Percentiles rank a stretch among this genome's conserved stretches.
These are phyloP conservation scores for Epizoanthus stellaris DNA, from an alignment of 92 coral and sea anemone genomes.

Conservation along the genomic window DNA sequence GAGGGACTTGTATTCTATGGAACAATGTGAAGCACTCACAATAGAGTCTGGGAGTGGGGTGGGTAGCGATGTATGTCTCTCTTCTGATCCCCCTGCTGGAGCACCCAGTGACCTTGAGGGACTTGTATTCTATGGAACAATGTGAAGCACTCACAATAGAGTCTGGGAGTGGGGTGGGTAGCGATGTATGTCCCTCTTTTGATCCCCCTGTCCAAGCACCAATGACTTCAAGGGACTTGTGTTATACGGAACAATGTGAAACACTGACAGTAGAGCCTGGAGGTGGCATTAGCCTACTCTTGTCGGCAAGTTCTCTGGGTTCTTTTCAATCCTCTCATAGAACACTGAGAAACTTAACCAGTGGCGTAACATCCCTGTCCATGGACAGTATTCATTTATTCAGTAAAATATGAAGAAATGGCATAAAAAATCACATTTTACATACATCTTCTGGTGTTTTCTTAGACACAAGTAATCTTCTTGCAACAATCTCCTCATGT, in stretches of 20 bases:
- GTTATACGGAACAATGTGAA: too few relatives aligned
- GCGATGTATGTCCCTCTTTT: too few relatives aligned
- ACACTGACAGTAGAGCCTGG: too few relatives aligned
- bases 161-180: too few relatives aligned
- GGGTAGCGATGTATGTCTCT: slow-evolving; percentile 28
- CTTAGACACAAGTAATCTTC: slow-evolving; percentile 91
- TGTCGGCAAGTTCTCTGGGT: too few relatives aligned
- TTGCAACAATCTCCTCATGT: slow-evolving; percentile 95
- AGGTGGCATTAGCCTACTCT: too few relatives aligned
- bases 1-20: slow-evolving; percentile 80
- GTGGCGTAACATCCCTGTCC: too few relatives aligned
- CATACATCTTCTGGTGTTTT: slow-evolving; percentile 94
- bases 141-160: background rate
- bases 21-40: background rate
- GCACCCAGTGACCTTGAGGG: slow-evolving; percentile 90
- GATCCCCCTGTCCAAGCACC: too few relatives aligned
- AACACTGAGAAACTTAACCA: too few relatives aligned
- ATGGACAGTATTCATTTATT: too few relatives aligned
- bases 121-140: slow-evolving; percentile 58
- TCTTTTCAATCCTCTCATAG: too few relatives aligned
- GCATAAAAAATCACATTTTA: background rate
- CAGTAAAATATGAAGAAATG: background rate
- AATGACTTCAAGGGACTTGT: too few relatives aligned
- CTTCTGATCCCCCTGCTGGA: slow-evolving; percentile 65
- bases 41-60: background rate